Evolutionary conservation across 2,113 vertebrate species (phyloP).

Genomic region (Varanus salvator): DNA sequence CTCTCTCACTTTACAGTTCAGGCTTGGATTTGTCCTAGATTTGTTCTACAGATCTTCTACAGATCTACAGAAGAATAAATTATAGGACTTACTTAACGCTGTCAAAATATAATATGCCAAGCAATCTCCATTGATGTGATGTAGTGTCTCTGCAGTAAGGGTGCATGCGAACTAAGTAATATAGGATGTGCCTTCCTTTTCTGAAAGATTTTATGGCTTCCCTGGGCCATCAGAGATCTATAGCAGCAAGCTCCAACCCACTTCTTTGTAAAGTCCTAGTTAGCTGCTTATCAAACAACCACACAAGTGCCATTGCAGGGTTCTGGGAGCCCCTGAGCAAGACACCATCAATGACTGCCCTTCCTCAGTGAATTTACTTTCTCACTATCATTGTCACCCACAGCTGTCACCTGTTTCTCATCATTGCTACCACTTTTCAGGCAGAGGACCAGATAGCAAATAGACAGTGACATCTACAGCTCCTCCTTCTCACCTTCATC

Average conservation of each 20-base stretch:
- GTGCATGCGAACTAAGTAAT: background rate
- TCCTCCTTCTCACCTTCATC: too few relatives aligned
- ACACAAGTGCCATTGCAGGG: background rate
- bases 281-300: background rate
- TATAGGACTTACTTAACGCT: background rate
- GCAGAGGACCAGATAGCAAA: too few relatives aligned
- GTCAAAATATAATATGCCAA: background rate
- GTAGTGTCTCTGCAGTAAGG: background rate
- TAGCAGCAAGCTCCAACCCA: background rate
- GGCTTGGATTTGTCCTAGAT: background rate
- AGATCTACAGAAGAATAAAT: background rate
- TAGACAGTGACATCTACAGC: too few relatives aligned
- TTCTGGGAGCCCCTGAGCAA: too few relatives aligned
- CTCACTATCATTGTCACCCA: too few relatives aligned
- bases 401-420: too few relatives aligned
- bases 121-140: background rate
- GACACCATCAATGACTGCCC: too few relatives aligned
- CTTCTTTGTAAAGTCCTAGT: background rate
- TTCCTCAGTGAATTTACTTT: too few relatives aligned
- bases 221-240: background rate
- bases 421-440: too few relatives aligned
- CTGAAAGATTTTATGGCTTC: background rate
- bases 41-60: background rate
- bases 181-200: background rate
- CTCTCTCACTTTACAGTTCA: background rate